Conservation (phyloP, 2,888 invertebrate genomes). For the Balanococcus diminutus region DNA sequence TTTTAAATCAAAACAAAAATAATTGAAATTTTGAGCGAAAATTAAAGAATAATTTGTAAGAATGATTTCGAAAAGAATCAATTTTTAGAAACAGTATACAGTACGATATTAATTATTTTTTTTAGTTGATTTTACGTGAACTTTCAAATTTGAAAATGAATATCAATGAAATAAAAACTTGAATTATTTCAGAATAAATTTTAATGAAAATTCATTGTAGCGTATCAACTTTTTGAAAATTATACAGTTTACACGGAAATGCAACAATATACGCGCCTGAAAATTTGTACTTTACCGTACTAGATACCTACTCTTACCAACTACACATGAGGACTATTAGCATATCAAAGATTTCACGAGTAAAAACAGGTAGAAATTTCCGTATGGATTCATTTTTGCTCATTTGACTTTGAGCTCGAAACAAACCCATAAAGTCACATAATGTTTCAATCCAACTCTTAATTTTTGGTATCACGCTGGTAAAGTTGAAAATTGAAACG, state of each 20-base stretch:
- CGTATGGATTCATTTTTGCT: neutral
- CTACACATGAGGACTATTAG: neutral
- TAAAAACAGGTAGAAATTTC: neutral
- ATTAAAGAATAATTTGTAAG: too few relatives aligned
- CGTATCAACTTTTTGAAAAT: neutral
- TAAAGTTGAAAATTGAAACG: neutral
- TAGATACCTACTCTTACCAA: too few relatives aligned
- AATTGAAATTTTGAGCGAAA: too few relatives aligned
- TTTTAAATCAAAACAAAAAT: too few relatives aligned
- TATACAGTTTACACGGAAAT: neutral
- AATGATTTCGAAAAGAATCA: too few relatives aligned
- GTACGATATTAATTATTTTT: too few relatives aligned
- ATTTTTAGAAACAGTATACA: too few relatives aligned
- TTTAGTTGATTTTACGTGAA: too few relatives aligned
- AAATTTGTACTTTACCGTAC: too few relatives aligned
- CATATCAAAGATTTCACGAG: neutral
- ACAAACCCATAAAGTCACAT: neutral
- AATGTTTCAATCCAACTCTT: neutral
- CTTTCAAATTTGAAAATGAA: neutral
- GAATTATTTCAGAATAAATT: neutral
- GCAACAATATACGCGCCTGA: neutral
- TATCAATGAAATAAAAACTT: neutral
- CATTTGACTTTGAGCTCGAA: neutral
- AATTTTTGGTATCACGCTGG: neutral
- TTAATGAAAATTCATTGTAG: neutral